These are phyloP conservation scores for Volucella bombylans DNA, from an alignment of 2,888 invertebrate species.

Conservation along the genomic window DNA sequence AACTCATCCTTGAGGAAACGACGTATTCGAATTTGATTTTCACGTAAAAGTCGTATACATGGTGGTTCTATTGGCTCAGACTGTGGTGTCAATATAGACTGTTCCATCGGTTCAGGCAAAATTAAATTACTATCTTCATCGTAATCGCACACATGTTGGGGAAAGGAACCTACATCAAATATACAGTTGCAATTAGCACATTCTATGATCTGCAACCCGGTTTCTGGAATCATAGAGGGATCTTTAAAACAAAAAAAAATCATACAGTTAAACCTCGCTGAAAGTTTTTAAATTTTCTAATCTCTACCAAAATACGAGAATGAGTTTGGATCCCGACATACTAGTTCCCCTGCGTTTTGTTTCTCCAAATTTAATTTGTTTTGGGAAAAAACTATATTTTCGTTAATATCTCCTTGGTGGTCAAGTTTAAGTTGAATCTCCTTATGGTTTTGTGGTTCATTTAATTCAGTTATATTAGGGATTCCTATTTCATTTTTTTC, in stretches of 20 bases:
- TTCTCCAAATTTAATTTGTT: background rate
- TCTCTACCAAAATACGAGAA: slow-evolving; percentile 30
- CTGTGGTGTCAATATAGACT: slow-evolving; percentile 69
- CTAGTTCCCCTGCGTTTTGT: slow-evolving; percentile 51
- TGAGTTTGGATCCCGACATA: slow-evolving; percentile 9
- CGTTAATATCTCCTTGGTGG: background rate
- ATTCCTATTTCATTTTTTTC: slow-evolving; percentile 38
- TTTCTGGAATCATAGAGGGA: slow-evolving; percentile 16
- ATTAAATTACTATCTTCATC: slow-evolving; percentile 76
- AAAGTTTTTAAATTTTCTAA: background rate
- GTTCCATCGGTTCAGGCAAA: slow-evolving; percentile 69
- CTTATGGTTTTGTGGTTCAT: background rate
- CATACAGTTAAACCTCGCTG: background rate
- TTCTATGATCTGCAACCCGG: slow-evolving; percentile 75
- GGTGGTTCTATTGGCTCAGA: slow-evolving; percentile 75
- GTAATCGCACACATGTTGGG: slow-evolving; percentile 78
- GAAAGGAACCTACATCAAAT: slow-evolving; percentile 77
- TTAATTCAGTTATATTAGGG: slow-evolving; percentile 75
- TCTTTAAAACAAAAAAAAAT: slow-evolving; percentile 15
- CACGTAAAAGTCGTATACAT: slow-evolving; percentile 78
- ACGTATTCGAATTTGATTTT: slow-evolving; percentile 81
- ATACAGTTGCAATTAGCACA: slow-evolving; percentile 79
- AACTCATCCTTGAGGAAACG: slow-evolving; percentile 81
- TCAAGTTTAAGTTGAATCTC: background rate
- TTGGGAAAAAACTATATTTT: background rate